Evolutionary conservation across 1,140 invertebrate species (phyloP), one percentile per base, ranked within the genome.

Genomic region (Zaprionus vittiger): DNA sequence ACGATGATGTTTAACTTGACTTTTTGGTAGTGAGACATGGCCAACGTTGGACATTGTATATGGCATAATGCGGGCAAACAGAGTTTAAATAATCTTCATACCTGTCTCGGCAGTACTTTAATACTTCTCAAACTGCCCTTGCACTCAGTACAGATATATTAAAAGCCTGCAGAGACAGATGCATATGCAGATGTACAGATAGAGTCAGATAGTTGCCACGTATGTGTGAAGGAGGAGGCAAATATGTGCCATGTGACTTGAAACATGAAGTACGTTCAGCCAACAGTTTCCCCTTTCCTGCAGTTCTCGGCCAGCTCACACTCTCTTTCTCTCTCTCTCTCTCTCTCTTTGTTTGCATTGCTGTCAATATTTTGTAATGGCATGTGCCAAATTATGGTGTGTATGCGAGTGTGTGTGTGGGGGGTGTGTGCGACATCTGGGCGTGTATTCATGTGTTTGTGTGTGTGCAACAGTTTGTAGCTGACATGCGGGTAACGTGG

Each of bases 331-430:
- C 37, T 5, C 37, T 4, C 12, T 37, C 37, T 5, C 37, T 4
- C 12, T 4, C 37, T 38, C 37, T 5, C 1, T 38, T 4, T 77
- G 66, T 66, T 63, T 79, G 66, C 54, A 38, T 37, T 64, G 60
- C 44, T 78, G 70, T 84, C 82, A 84, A 85, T 84, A 84, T 84
- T 83, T 83, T 84, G 77, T 81, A 83, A 84, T 61, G 78, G 52
- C 81, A 72, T 84, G 81, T 83, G 65, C 63, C 81, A 84, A 83
- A 83, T 83, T 80, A 83, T 83, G 73, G 11, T 56, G 38, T 55
- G 44, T 17, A 57, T 49, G 37, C 31, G 9, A 22, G 14, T 68
- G 66, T 59, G 54, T 31, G 49, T 62, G 17, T 31, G 7, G 56
- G 56, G 55, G 44, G 38, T 74, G 37, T 62, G 65, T 56, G 59